Conservation (phyloP, 2,797 vertebrate species). For the Champsocephalus gunnari region DNA sequence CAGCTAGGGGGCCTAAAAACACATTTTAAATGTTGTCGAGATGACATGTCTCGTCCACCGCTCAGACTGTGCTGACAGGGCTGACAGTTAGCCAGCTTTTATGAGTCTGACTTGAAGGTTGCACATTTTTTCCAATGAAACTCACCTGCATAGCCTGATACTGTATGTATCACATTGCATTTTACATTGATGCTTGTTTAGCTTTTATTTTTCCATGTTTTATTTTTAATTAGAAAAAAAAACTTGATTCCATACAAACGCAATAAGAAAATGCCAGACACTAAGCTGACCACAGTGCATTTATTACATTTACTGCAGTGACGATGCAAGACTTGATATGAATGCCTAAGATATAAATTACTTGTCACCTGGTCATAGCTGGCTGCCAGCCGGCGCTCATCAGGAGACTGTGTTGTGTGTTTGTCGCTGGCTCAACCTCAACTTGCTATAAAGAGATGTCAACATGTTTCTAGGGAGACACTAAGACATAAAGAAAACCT, state of each 20-base stretch:
- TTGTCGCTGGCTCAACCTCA: conserved; percentile 45
- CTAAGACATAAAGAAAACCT: conserved; percentile 36
- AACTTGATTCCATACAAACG: conserved; percentile 5
- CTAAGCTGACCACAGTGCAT: conserved; percentile 28
- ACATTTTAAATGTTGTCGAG: conserved; percentile 80
- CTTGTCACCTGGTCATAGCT: conserved; percentile 42
- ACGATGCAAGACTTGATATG: conserved; percentile 59
- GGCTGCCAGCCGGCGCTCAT: conserved; percentile 20
- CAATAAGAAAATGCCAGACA: conserved; percentile 23
- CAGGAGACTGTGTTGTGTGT: conserved; percentile 37
- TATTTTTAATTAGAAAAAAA: conserved; percentile 12
- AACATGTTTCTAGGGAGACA: conserved; percentile 34
- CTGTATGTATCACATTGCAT: background rate
- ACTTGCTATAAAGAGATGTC: conserved; percentile 47
- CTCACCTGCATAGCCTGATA: conserved; percentile 16
- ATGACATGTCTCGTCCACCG: conserved; percentile 76
- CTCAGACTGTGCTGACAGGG: conserved; percentile 70
- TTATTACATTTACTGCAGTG: conserved; percentile 40
- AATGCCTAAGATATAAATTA: conserved; percentile 55
- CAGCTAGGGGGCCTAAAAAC: conserved; percentile 75
- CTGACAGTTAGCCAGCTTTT: conserved; percentile 78
- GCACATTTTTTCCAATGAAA: conserved; percentile 55
- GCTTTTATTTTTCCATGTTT: background rate
- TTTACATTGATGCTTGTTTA: conserved; percentile 19
- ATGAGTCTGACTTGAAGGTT: conserved; percentile 72